A percentile compares a stretch with the other conserved stretches of the same genome.
Conservation (phyloP, 2,113 vertebrate species). For the Notothenia coriiceps region DNA sequence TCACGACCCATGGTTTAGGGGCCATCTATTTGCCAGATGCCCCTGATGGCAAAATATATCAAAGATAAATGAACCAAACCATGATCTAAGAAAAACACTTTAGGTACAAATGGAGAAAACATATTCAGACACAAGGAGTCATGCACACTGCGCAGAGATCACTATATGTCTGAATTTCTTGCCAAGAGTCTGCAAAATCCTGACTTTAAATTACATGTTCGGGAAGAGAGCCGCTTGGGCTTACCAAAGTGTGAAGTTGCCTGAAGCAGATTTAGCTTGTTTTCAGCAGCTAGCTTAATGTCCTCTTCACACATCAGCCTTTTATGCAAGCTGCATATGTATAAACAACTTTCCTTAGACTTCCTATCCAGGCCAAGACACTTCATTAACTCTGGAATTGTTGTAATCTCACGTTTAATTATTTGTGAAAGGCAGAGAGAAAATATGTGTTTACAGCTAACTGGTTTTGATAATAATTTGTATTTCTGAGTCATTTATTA, state of each 20-base stretch:
- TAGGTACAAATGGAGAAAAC: neutral
- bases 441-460: conserved; percentile 42
- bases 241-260: neutral
- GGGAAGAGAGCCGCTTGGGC: neutral
- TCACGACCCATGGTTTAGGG: too few relatives aligned
- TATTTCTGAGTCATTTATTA: conserved; percentile 27
- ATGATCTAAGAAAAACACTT: neutral
- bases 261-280: neutral
- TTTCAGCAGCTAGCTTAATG: neutral
- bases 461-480: conserved; percentile 6
- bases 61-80: neutral
- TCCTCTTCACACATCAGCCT: neutral
- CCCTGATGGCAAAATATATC: neutral
- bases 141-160: neutral
- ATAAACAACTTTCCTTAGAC: neutral
- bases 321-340: neutral
- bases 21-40: too few relatives aligned
- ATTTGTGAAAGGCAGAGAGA: conserved; percentile 19
- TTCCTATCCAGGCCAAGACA: conserved; percentile 1
- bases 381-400: conserved; percentile 19
- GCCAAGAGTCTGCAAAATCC: neutral
- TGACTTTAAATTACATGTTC: neutral
- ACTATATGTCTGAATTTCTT: neutral
- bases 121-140: neutral
- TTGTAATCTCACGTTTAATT: conserved; percentile 35